Evolutionary conservation across 2,797 vertebrate genomes (phyloP), one percentile per base, ranked within the genome.

Genomic region (Acrossocheilus wenchowensis): DNA sequence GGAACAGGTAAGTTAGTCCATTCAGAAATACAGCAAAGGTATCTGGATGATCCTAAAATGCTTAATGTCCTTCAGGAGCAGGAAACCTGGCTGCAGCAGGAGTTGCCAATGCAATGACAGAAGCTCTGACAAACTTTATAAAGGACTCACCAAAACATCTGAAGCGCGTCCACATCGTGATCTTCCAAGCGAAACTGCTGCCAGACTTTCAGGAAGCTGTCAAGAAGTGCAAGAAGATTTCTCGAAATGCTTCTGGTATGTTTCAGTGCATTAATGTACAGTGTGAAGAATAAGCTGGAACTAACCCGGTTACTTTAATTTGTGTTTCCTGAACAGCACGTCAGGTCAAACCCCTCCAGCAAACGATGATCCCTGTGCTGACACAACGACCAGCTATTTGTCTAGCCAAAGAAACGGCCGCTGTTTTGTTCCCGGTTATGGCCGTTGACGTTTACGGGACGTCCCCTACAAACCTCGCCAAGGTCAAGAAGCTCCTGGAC

Each of bases 161-260:
- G 54, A 92, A 86, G 69, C 19, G 14, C 2, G 54, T 93, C 54
- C 89, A 92, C 77, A 87, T 94, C 45, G 89, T 94, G 17, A 85
- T 93, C 88, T 93, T 93, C 83, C 92, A 92, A 87, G 12, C 21
- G 4, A 73, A 86, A 21, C 91, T 92, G 86, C 64, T 92, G 30
- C 57, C 86, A 19, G 88, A 90, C 48, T 94, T 94, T 92, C 66
- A 84, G 62, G 77, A 90, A 14, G 87, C 82, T 39, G 15, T 94
- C 34, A 90, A 87, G 69, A 89, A 84, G n/a, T 89, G 57, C 57
- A 92, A 91, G 73, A 88, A 57, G 43, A 74, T 88, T 41, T 75
- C 77, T 2, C 81, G 62, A 43, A 88, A 78, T 0, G 26, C 34
- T 45, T 2, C 43, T 54, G 88, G 89, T 90, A 86, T 50, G 81